Conservation (phyloP, 2,113 vertebrate species). For the Butorides virescens region DNA sequence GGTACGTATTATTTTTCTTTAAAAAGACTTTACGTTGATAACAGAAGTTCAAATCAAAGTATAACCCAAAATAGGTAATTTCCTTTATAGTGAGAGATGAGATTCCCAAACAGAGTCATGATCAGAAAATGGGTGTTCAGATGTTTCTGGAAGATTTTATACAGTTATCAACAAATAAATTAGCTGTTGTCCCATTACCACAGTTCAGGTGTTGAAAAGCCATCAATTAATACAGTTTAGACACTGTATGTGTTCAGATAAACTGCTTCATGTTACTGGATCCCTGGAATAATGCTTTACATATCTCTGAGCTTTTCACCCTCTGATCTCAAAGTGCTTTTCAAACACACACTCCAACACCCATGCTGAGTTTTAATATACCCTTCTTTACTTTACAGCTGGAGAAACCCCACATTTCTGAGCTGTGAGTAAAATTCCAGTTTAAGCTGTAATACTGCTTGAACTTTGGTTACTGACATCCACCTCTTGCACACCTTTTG, state of each 20-base stretch:
- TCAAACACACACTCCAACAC: neutral
- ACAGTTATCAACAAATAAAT: neutral
- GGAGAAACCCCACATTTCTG: neutral
- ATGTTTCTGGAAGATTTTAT: neutral
- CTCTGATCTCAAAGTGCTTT: neutral
- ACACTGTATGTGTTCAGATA: neutral
- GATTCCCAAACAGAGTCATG: neutral
- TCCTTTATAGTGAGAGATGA: neutral
- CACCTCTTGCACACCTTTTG: neutral
- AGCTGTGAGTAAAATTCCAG: neutral
- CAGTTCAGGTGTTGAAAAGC: neutral
- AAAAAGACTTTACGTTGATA: neutral
- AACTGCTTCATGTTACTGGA: neutral
- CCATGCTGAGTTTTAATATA: neutral
- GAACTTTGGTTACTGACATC: neutral
- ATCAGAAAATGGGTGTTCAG: neutral
- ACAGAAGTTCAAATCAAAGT: neutral
- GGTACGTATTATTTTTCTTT: neutral
- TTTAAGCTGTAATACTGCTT: neutral
- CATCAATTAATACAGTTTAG: neutral
- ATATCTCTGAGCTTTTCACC: neutral
- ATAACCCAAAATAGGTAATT: neutral
- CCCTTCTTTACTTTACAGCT: neutral
- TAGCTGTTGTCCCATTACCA: fast-evolving
- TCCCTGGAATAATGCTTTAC: neutral